Conservation (phyloP, 2,888 invertebrate genomes). For the Coleophora deauratella region DNA sequence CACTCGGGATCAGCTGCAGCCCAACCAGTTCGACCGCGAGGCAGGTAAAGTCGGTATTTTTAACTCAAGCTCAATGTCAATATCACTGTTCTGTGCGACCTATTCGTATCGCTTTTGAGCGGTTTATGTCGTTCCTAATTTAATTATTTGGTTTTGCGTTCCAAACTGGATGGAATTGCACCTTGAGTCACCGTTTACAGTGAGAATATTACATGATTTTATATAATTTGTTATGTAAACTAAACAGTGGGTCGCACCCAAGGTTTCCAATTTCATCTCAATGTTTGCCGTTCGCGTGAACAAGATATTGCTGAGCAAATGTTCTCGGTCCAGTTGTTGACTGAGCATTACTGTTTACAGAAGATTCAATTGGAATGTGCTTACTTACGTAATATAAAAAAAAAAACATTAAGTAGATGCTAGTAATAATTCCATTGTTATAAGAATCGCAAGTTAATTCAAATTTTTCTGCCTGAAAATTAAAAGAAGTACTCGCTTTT, state of each 20-base stretch:
- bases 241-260: not conserved
- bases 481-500: too few relatives aligned
- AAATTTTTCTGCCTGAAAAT: not conserved
- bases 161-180: not conserved
- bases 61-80: slow-evolving; percentile 73
- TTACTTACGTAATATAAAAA: slow-evolving; percentile 1
- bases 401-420: too few relatives aligned
- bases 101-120: slow-evolving; percentile 10
- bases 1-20: slow-evolving; percentile 70
- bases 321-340: slow-evolving; percentile 57
- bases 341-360: slow-evolving; percentile 49
- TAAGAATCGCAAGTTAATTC: too few relatives aligned
- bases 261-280: slow-evolving; percentile 5
- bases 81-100: slow-evolving; percentile 47
- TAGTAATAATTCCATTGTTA: too few relatives aligned
- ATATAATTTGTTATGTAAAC: slow-evolving; percentile 7
- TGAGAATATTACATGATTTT: too few relatives aligned
- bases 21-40: slow-evolving; percentile 77
- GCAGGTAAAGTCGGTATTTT: slow-evolving; percentile 77
- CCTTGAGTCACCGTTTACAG: not conserved
- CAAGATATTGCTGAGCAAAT: slow-evolving; percentile 49
- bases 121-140: too few relatives aligned
- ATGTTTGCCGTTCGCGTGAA: slow-evolving; percentile 39
- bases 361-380: slow-evolving; percentile 49
- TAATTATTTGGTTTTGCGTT: too few relatives aligned